Conservation (phyloP, 2,888 invertebrate species). For the Dicyrtoma fusca region DNA sequence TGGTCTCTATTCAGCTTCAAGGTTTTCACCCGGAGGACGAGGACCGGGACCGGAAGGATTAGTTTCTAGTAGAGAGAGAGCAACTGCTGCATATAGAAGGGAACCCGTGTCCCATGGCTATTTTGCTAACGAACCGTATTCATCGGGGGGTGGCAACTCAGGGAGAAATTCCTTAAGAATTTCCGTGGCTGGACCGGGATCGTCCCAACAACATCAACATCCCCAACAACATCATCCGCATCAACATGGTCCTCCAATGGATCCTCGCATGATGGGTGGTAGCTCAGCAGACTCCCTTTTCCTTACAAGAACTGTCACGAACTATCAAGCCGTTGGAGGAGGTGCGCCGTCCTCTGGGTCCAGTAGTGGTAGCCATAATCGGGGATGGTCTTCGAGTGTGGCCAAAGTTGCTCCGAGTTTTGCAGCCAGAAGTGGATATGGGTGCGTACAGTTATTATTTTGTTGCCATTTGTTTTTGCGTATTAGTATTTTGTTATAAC, state of each 20-base stretch:
- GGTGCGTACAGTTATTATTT: background rate
- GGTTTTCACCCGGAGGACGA: background rate
- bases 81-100: background rate
- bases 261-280: slow-evolving; percentile 29
- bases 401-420: slow-evolving; percentile 46
- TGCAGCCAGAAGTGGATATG: slow-evolving; percentile 30
- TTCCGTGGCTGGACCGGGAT: background rate
- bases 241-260: slow-evolving; percentile 1
- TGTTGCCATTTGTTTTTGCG: background rate
- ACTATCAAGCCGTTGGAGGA: slow-evolving; percentile 42
- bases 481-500: background rate
- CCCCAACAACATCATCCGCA: slow-evolving; percentile 8
- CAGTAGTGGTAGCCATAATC: slow-evolving; percentile 12
- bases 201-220: background rate
- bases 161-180: background rate
- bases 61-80: background rate
- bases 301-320: slow-evolving; percentile 51
- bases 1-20: background rate
- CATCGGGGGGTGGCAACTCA: no score
- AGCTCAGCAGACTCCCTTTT: slow-evolving; percentile 44
- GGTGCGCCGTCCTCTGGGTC: background rate
- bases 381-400: slow-evolving; percentile 43
- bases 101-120: slow-evolving; percentile 7
- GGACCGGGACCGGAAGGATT: background rate
- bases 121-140: slow-evolving; percentile 11